Base-by-base conservation (phyloP, 2,797 vertebrate genomes). In the Eulemur rubriventer region DNA sequence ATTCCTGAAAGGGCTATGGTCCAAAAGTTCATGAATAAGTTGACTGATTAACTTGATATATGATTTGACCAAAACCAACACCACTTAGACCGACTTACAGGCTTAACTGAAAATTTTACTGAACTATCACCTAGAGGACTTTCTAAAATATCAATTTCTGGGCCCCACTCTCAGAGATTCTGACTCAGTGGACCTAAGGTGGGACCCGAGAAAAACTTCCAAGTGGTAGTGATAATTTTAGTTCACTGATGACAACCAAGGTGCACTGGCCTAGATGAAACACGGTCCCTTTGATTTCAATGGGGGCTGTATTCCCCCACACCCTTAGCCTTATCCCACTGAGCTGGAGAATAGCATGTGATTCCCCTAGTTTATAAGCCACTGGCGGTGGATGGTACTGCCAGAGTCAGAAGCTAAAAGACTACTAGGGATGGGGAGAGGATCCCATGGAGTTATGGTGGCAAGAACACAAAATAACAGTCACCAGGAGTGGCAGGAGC, bases 61-160 rank as follows among this genome's bases (percentile, higher is more conserved):
- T 50, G 57, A 73, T 92, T 83, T 95, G 52, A 92, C 50, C 33
- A 72, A 94, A 95, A 52, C 1, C 55, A 86, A 55, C 63, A 81
- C 63, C 22, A 76, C 20, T 33, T 35, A 95, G 59, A 78, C 12
- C 4, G 65, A 78, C 9, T 76, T 33, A 75, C 0, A 65, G 14
- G 65, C 63, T 93, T 85, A 70, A 38, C 46, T 50, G 41, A 43
- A 92, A 90, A 92, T 48, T 78, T 76, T 80, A 82, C 30, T 90
- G 63, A 91, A 57, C 13, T 3, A 22, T 87, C 67, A 50, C 67
- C 26, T 65, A 59, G n/a, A 89, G 38, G 52, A 55, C 30, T 41
- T 93, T 65, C 65, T 70, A 89, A 90, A 76, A 81, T n/a, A 43
- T 24, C 38, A 38, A 33, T 75, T 91, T 91, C 46, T 48, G 18